Evolutionary conservation across 2,797 vertebrate species (phyloP), one percentile per base, ranked within the genome.

Genomic region (Tokudaia tokunoshimensis): DNA sequence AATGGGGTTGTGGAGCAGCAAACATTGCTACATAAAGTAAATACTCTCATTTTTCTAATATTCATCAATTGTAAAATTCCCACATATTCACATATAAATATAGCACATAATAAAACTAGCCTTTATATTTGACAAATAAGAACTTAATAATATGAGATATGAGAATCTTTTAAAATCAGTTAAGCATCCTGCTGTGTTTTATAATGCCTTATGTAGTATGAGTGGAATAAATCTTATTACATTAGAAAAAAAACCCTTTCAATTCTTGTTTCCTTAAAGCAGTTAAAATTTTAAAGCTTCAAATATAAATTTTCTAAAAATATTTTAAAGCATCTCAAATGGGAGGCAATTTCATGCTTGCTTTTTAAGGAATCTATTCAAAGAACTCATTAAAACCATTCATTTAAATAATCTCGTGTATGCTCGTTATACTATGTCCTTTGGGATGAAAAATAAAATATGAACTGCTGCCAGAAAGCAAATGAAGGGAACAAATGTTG

Each of bases 361-460:
- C 95, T 96, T 98, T 98, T 98, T 96, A 97, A 96, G 98, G 97
- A 98, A 98, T 97, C 91, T 97, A 96, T 98, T 98, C 97, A 97
- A 98, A 98, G 92, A 98, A 98, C 93, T 98, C 96, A 98, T 98
- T 98, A 98, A 98, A 98, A 96, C 74, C 85, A 97, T 98, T 98
- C 89, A 98, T 98, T 98, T 98, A 98, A 98, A 98, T 98, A 98
- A 98, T 98, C 95, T 97, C 31, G 0, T 98, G 95, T 97, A 98
- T 97, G 96, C 97, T 98, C 98, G 98, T 97, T 98, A 98, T 98
- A 94, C 96, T 97, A 87, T 96, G 92, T 98, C 98, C 96, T 98
- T 98, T 98, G 96, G 97, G 94, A 91, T 34, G 24, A 82, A 90
- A 98, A 94, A 98, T 97, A 97, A 96, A 61, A 93, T 93, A 94